These are phyloP conservation scores for Phataginus tetradactyla DNA, from an alignment of 2,797 vertebrate species.

Conservation along the genomic window DNA sequence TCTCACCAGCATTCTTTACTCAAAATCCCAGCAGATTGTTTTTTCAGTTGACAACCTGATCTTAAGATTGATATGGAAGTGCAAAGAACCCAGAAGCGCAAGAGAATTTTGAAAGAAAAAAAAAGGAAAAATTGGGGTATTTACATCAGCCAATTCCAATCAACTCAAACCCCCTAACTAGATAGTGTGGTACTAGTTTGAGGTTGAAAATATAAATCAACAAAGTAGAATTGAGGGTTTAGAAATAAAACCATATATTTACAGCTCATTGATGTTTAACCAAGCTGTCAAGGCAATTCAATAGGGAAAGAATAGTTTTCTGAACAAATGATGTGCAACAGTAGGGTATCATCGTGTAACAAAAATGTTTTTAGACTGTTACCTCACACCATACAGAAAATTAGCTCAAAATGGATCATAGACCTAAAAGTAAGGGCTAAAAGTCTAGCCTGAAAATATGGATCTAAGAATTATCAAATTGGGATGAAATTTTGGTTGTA, in stretches of 20 bases:
- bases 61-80: neutral
- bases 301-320: neutral
- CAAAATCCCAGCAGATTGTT: neutral
- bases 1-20: no score
- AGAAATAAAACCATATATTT: constrained; percentile 14
- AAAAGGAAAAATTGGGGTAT: neutral
- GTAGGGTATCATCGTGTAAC: neutral
- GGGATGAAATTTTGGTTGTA: neutral
- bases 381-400: neutral
- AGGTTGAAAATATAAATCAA: neutral
- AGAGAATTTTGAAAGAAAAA: neutral
- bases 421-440: neutral
- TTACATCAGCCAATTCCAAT: neutral
- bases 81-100: neutral
- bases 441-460: neutral
- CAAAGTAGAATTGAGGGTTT: neutral
- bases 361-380: neutral
- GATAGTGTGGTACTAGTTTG: neutral
- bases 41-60: neutral
- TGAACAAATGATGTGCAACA: neutral
- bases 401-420: neutral
- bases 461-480: neutral
- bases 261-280: neutral
- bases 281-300: neutral
- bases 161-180: neutral